Evolutionary conservation across 2,113 vertebrate species (phyloP).

Genomic region (Ameiurus melas): DNA sequence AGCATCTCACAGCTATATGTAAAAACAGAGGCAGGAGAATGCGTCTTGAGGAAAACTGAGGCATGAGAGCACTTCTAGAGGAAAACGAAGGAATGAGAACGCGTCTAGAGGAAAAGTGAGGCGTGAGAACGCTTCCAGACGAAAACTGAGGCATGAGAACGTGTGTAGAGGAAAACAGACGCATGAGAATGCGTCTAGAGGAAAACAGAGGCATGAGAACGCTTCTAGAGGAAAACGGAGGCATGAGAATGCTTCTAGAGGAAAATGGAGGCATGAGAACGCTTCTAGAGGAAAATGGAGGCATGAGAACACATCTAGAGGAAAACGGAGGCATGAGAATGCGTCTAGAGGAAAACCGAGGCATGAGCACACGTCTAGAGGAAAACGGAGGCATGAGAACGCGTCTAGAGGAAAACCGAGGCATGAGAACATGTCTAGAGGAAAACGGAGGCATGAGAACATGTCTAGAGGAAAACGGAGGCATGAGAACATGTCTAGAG

Average conservation of each 20-base stretch:
- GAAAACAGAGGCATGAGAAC: background rate
- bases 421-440: background rate
- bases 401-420: no score
- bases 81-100: background rate
- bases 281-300: background rate
- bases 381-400: background rate
- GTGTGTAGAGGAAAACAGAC: background rate
- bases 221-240: background rate
- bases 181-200: background rate
- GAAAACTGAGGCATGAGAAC: background rate
- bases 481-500: background rate
- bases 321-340: background rate
- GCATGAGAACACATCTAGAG: background rate
- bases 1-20: no score
- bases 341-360: background rate
- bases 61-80: background rate
- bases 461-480: background rate
- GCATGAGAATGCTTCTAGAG: background rate
- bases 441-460: background rate
- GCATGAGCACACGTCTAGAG: background rate
- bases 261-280: no score
- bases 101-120: background rate
- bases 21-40: background rate
- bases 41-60: background rate
- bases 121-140: background rate